Evolutionary conservation across 2,888 invertebrate species (phyloP), one percentile per base, ranked within the genome.

Genomic region (Polydrusus pterygomalis): DNA sequence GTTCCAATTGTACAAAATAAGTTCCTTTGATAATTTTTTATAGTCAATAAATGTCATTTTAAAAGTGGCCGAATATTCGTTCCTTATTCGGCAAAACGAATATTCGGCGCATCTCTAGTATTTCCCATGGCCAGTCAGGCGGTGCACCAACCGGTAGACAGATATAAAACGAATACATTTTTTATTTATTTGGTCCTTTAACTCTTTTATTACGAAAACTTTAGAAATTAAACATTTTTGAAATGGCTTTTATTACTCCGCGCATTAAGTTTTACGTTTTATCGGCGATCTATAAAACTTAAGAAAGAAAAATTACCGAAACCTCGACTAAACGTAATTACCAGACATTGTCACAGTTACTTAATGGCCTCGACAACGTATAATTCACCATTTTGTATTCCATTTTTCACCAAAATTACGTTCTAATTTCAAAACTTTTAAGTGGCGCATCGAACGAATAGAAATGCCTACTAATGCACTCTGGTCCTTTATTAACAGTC

Each of bases 371-470:
- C 58, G 38, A 60, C 38, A 60, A 60, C 38, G 58, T 38, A 38
- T 60, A 60, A 60, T 60, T 54, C 54, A 54, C 75, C 67, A 72
- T 76, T 76, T 54, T 43, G 76, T 72, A 76, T 76, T 77, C 77
- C 65, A 74, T 74, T 77, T 77, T 77, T 77, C 71, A 45, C 64
- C 63, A 67, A 73, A 74, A 77, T 77, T 74, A 72, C 68, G 77
- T 75, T 72, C 56, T 69, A 70, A 70, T 74, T 72, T 60, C 60
- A 11, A 77, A 77, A 77, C 71, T 77, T 77, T 74, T 38, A 71
- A 74, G 75, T 58, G 75, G 71, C 74, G 74, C 77, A 77, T 75
- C 77, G 75, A 77, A 77, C 75, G 77, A 77, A 77, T 77, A 77
- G 77, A 74, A 77, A 77, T 74, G 71, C 74, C 43, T 68, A 70